Evolutionary conservation across 2,113 vertebrate species (phyloP).

Genomic region (Bothrops jararaca): DNA sequence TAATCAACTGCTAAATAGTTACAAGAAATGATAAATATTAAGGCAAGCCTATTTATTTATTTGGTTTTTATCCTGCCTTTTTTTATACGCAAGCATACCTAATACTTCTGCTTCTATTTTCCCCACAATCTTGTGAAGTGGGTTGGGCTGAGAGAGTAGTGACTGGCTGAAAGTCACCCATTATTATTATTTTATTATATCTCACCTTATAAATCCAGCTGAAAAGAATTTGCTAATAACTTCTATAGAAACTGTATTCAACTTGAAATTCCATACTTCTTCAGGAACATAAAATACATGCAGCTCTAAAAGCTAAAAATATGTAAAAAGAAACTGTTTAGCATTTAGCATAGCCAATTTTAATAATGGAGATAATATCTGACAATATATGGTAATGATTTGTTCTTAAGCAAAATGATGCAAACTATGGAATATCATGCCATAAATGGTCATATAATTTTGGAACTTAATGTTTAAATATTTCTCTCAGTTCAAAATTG

Average conservation of each 20-base stretch:
- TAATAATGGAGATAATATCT: not conserved
- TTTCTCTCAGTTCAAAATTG: not conserved
- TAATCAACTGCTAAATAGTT: not conserved
- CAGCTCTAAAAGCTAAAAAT: constrained; percentile 83
- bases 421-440: not conserved
- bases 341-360: not conserved
- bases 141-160: too few relatives aligned
- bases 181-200: constrained; percentile 17
- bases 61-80: too few relatives aligned
- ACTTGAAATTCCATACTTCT: constrained; percentile 85
- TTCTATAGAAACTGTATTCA: constrained; percentile 83
- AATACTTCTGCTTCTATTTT: too few relatives aligned
- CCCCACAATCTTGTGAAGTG: too few relatives aligned
- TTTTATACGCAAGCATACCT: too few relatives aligned
- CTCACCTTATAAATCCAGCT: constrained; percentile 89
- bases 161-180: not conserved
- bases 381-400: not conserved
- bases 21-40: not conserved
- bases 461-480: not conserved
- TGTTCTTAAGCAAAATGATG: not conserved
- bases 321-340: constrained; percentile 44
- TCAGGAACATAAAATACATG: constrained; percentile 88
- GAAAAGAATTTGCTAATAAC: constrained; percentile 82
- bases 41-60: too few relatives aligned
- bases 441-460: not conserved